These are phyloP conservation scores for Sericinus montela DNA, from an alignment of 2,888 invertebrate species.

Conservation along the genomic window DNA sequence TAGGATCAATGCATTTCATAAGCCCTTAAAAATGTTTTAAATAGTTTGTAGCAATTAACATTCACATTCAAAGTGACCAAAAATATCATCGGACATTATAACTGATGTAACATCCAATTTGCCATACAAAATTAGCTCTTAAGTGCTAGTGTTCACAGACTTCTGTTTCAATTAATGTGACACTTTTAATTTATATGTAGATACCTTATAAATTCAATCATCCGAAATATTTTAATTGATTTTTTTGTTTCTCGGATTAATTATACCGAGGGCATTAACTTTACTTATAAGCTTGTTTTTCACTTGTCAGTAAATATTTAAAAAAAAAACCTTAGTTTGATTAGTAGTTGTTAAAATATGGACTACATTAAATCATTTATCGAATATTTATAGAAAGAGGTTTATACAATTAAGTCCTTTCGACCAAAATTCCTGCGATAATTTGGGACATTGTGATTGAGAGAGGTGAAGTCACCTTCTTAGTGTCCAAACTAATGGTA, in stretches of 20 bases:
- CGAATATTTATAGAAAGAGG: no score
- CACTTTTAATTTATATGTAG: background rate
- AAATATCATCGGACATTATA: background rate
- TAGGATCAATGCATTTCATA: constrained; percentile 16
- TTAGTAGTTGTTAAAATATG: no score
- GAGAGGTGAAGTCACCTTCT: no score
- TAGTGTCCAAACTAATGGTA: no score
- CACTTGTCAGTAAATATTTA: background rate
- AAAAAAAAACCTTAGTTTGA: no score
- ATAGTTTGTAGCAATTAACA: constrained; percentile 4
- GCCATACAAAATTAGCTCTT: constrained; percentile 1
- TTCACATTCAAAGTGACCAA: constrained; percentile 3
- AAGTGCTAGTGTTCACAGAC: background rate
- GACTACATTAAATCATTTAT: no score
- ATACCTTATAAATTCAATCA: constrained; percentile 7
- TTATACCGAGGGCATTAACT: constrained; percentile 1
- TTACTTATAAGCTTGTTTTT: background rate
- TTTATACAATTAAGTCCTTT: no score
- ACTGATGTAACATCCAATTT: background rate
- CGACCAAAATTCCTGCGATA: no score
- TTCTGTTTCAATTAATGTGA: background rate
- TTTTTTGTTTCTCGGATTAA: background rate
- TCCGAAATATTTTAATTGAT: constrained; percentile 18
- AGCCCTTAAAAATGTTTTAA: constrained; percentile 12
- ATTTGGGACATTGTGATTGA: no score